Conservation (phyloP, 2,797 vertebrate species). For the Gadopsis marmoratus region DNA sequence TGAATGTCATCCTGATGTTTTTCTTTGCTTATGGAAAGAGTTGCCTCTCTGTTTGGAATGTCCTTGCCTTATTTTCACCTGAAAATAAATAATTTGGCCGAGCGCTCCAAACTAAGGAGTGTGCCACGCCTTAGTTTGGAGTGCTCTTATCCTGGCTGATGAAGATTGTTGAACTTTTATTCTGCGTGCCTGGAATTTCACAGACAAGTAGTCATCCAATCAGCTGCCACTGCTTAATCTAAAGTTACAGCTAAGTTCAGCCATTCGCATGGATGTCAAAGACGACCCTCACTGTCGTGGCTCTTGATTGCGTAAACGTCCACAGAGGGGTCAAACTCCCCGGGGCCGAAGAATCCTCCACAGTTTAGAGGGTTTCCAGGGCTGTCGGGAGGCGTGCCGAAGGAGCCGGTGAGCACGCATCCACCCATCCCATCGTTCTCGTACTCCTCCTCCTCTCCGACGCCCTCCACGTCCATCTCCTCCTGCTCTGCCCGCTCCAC, state of each 20-base stretch:
- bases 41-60: too few relatives aligned
- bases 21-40: too few relatives aligned
- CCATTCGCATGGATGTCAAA: background rate
- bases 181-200: background rate
- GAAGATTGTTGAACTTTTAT: background rate
- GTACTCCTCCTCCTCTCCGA: conserved; percentile 90
- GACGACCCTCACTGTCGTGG: conserved; percentile 88
- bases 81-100: background rate
- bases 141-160: background rate
- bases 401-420: conserved; percentile 88
- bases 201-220: background rate
- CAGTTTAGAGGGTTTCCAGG: conserved; percentile 93
- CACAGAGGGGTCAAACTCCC: conserved; percentile 93
- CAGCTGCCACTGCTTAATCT: background rate
- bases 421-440: conserved; percentile 89
- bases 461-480: conserved; percentile 93
- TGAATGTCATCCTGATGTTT: too few relatives aligned
- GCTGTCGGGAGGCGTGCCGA: conserved; percentile 93
- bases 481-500: conserved; percentile 95
- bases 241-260: background rate
- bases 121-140: background rate
- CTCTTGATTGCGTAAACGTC: conserved; percentile 97
- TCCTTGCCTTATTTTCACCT: background rate
- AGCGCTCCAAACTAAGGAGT: too few relatives aligned
- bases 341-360: conserved; percentile 92